Evolutionary conservation across 2,797 vertebrate genomes (phyloP).

Genomic region (Gila robusta): DNA sequence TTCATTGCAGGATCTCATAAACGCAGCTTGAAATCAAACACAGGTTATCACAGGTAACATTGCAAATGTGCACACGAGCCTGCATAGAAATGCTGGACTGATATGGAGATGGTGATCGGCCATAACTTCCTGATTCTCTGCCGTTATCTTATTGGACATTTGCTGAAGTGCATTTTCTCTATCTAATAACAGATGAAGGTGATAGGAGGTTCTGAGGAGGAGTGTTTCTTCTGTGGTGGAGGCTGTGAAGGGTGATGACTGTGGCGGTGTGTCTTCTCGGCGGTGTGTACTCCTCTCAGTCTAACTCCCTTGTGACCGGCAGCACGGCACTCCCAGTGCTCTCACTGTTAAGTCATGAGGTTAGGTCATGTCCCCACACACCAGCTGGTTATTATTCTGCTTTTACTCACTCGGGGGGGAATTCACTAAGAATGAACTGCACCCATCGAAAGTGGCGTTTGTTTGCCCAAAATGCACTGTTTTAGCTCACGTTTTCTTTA

Average conservation of each 20-base stretch:
- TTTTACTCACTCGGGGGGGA: conserved; percentile 5
- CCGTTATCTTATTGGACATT: conserved; percentile 36
- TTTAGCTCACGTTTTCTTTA: neutral
- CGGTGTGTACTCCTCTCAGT: neutral
- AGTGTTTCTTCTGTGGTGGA: neutral
- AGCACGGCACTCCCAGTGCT: conserved; percentile 34
- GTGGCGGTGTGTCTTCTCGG: conserved; percentile 11
- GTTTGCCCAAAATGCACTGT: neutral
- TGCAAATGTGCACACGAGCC: conserved; percentile 32
- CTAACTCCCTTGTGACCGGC: conserved; percentile 25
- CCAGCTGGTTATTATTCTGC: conserved; percentile 41
- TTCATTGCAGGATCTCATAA: conserved; percentile 48
- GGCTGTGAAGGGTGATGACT: conserved; percentile 22
- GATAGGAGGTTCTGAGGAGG: conserved; percentile 27
- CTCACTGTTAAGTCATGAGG: conserved; percentile 41
- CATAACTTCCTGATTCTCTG: conserved; percentile 50
- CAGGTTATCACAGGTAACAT: conserved; percentile 9
- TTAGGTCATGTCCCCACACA: conserved; percentile 46
- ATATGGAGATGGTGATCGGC: conserved; percentile 56
- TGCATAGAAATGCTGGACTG: conserved; percentile 30
- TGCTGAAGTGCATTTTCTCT: conserved; percentile 46
- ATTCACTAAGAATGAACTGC: conserved; percentile 8
- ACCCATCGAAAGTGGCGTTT: neutral
- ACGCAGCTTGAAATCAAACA: conserved; percentile 40
- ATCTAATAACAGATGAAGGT: conserved; percentile 41